Evolutionary conservation across 2,113 vertebrate species (phyloP), one percentile per base, ranked within the genome.

Genomic region (Vanacampus margaritifer): DNA sequence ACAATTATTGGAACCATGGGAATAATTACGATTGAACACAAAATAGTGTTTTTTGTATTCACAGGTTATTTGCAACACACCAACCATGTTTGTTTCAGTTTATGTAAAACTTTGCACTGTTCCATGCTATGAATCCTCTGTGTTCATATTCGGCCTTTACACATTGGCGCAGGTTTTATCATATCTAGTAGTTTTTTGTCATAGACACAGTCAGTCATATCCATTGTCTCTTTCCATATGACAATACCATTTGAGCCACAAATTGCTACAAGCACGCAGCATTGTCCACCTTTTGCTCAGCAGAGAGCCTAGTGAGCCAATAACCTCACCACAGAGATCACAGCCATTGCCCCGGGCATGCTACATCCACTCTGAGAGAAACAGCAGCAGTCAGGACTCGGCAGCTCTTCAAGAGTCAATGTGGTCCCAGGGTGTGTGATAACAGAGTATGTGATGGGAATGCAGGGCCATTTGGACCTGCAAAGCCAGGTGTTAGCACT

Each of bases 401-500:
- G 14, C 41, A 76, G 53, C 75, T 74, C 64, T 70, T 78, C 72
- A 79, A 71, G 56, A 75, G 77, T 73, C 53, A 68, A 72, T 79
- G 83, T 79, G 75, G 67, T 89, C 78, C 74, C 73, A 67, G 61
- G 82, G 68, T 80, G 76, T 86, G 87, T 81, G 73, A 85, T 86
- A 83, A 79, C 78, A 64, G 75, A 80, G 76, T 61, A 79, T 86
- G 79, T 73, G 82, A 88, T 86, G 87, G 85, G 84, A 82, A 89
- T 85, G 73, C 72, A 68, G 73, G 71, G 70, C 79, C 76, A 86
- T 79, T 86, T 87, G 86, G 86, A 87, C 79, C 84, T 90, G 84
- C 86, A 85, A 88, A 90, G 85, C 88, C 87, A 89, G 90, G 91
- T 92, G 86, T 89, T 87, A 89, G 90, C 87, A 89, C 89, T 90